phyloP scores from a whole-genome alignment of 35 echinoderm and acorn worm species.

The Apostichopus parvimensis region DNA sequence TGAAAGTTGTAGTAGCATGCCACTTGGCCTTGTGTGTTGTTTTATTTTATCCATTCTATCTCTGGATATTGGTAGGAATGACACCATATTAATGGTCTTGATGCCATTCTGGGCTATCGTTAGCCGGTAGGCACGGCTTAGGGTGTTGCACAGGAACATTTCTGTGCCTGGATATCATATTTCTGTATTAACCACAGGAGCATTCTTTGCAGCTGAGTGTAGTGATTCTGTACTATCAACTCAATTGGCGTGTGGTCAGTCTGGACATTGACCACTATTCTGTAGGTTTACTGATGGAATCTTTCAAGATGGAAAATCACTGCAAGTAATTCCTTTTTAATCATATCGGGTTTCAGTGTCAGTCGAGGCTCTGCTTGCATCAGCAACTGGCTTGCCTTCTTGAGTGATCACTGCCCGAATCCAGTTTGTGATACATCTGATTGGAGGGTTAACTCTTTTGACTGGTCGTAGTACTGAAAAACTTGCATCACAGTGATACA shows the following conservation, averaged over 20 bases:
- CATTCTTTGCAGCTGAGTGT: conserved; percentile 51
- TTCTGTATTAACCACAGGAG: conserved; percentile 45
- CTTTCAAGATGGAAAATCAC: conserved; percentile 52
- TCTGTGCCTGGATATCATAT: conserved; percentile 56
- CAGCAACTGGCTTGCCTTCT: conserved; percentile 52
- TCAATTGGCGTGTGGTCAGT: conserved; percentile 61
- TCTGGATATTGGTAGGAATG: conserved; percentile 44
- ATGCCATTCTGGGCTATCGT: conserved; percentile 5
- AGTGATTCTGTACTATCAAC: conserved; percentile 56
- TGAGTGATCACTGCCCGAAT: conserved; percentile 44
- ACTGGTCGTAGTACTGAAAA: conserved; percentile 2
- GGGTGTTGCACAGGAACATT: conserved; percentile 46
- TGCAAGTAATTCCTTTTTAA: too few species aligned
- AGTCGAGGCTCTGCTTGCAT: conserved; percentile 69
- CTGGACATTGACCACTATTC: neutral
- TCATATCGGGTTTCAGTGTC: neutral
- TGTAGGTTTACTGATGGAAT: neutral
- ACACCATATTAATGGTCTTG: conserved; percentile 57
- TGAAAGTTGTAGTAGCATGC: conserved; percentile 58
- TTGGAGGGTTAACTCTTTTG: neutral
- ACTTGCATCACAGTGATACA: neutral
- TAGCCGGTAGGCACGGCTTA: conserved; percentile 65
- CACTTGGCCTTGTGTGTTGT: neutral
- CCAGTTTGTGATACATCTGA: conserved; percentile 29
- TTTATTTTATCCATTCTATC: conserved; percentile 27